Evolutionary conservation across 2,797 vertebrate genomes (phyloP).

Genomic region (Pogoniulus pusillus): DNA sequence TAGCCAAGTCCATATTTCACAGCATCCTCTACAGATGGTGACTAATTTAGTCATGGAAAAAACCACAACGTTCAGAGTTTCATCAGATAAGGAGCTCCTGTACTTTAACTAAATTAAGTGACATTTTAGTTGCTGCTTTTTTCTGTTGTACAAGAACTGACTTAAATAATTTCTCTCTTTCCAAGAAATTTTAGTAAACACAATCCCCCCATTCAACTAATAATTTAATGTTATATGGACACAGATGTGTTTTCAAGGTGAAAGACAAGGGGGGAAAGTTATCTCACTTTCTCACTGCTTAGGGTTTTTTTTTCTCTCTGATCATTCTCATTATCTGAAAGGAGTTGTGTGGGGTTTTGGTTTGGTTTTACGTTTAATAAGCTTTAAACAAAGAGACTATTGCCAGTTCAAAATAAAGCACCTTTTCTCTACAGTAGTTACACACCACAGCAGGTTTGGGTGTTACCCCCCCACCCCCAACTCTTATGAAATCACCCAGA

Average conservation of each 20-base stretch:
- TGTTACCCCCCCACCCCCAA: too few species aligned
- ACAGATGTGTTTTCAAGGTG: background rate
- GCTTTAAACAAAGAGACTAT: background rate
- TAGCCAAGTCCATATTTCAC: background rate
- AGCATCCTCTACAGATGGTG: background rate
- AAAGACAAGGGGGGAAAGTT: background rate
- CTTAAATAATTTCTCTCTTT: background rate
- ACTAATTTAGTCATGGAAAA: background rate
- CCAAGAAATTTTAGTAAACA: background rate
- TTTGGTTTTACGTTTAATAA: background rate
- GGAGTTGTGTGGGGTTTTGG: background rate
- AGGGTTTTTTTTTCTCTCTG: too few species aligned
- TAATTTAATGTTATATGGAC: background rate
- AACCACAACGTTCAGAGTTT: background rate
- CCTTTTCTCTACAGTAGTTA: background rate
- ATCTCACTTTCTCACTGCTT: background rate
- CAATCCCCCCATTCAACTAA: background rate
- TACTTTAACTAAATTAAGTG: conserved; percentile 40
- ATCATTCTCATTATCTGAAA: background rate
- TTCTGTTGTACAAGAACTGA: background rate
- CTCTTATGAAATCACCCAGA: too few species aligned
- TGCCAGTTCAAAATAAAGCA: background rate
- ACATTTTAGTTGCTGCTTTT: conserved; percentile 23
- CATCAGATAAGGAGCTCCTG: background rate
- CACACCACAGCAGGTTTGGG: background rate